These are phyloP conservation scores for Diploptera punctata DNA, from an alignment of 2,888 invertebrate genomes.

Conservation along the genomic window DNA sequence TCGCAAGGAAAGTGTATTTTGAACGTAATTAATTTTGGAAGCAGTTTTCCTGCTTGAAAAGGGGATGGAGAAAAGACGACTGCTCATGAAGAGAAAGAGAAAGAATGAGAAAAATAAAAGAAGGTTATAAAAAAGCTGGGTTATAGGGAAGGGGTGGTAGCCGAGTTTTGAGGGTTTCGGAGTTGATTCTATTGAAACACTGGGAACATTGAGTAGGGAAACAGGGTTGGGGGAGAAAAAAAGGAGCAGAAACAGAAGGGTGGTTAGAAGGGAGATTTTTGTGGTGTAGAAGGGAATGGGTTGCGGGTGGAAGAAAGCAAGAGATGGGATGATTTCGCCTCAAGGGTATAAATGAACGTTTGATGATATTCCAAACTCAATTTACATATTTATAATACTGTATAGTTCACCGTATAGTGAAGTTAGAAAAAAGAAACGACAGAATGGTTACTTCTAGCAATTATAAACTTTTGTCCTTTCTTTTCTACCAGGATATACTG, in stretches of 20 bases:
- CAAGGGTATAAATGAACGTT: constrained; percentile 41
- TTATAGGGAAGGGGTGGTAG: not conserved
- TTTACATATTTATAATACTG: constrained; percentile 43
- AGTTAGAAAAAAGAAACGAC: not conserved
- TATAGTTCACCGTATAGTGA: not conserved
- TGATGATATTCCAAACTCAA: constrained; percentile 44
- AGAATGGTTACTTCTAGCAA: not conserved
- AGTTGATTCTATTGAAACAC: constrained; percentile 20
- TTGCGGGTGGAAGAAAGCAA: constrained; percentile 14
- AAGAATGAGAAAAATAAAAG: not conserved
- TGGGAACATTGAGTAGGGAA: not conserved
- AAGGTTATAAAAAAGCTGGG: not conserved
- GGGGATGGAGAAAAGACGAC: not conserved
- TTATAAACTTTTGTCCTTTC: constrained; percentile 2
- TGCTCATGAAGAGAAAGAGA: not conserved
- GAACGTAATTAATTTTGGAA: constrained; percentile 36
- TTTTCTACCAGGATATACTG: no score
- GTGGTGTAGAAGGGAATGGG: not conserved
- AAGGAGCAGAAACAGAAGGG: constrained; percentile 21
- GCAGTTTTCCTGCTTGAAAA: constrained; percentile 20
- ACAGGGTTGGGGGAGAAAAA: constrained; percentile 6
- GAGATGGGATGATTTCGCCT: constrained; percentile 21
- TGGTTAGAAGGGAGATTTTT: not conserved
- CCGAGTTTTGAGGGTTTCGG: not conserved
- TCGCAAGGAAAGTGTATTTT: constrained; percentile 32